Evolutionary conservation across 2,797 vertebrate species (phyloP).

Genomic region (Thunnus albacares): DNA sequence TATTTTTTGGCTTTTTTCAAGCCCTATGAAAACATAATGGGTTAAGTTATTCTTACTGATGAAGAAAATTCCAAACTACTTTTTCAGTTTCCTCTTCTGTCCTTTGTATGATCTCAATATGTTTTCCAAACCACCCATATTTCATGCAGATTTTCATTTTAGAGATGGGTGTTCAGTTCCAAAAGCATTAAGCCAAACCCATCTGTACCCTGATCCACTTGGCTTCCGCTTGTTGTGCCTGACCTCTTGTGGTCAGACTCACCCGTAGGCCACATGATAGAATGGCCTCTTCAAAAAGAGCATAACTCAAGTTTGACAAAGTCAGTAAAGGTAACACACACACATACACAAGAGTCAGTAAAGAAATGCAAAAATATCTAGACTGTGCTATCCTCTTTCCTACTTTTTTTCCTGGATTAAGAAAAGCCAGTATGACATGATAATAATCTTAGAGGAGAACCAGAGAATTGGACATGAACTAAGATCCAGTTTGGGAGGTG

Average conservation of each 20-base stretch:
- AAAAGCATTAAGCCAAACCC: too few relatives aligned
- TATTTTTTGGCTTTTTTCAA: neutral
- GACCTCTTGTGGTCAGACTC: constrained; percentile 66
- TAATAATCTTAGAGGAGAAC: neutral
- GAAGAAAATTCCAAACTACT: too few relatives aligned
- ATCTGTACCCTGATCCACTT: neutral
- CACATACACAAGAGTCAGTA: too few relatives aligned
- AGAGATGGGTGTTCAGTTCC: too few relatives aligned
- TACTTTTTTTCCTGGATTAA: constrained; percentile 4
- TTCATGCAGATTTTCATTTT: too few relatives aligned
- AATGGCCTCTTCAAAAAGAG: neutral
- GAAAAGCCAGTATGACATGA: constrained; percentile 1
- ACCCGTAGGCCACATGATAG: constrained; percentile 17
- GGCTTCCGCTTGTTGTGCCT: constrained; percentile 41
- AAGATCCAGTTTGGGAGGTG: neutral
- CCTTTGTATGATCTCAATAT: too few relatives aligned
- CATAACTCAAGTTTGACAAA: neutral
- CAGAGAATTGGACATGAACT: neutral
- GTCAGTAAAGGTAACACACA: neutral
- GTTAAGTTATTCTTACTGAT: too few relatives aligned
- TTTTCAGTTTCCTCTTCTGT: too few relatives aligned
- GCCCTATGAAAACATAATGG: too few relatives aligned
- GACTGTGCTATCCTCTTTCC: neutral
- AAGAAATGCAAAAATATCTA: neutral
- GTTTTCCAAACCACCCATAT: too few relatives aligned